Conservation (phyloP, 2,888 invertebrate species). For the Allolobophora icterica region DNA sequence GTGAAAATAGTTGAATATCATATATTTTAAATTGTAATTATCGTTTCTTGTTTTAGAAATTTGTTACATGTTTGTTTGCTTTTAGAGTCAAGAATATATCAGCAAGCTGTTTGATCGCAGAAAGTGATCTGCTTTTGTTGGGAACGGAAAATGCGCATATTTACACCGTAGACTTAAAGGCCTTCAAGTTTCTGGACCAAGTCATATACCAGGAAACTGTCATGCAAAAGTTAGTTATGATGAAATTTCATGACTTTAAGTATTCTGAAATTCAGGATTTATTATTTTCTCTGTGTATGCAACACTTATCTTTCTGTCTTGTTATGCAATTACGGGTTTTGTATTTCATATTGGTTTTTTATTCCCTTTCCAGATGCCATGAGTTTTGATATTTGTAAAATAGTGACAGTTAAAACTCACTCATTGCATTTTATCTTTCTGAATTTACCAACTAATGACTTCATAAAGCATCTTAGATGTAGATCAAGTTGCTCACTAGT, state of each 20-base stretch:
- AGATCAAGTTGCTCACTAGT: background rate
- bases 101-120: slow-evolving; percentile 82
- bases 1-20: background rate
- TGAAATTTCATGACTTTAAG: background rate
- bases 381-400: background rate
- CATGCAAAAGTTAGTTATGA: slow-evolving; percentile 81
- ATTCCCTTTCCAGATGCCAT: background rate
- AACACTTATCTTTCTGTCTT: background rate
- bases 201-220: slow-evolving; percentile 95
- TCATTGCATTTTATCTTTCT: background rate
- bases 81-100: slow-evolving; percentile 78
- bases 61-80: background rate
- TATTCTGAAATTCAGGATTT: background rate
- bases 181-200: slow-evolving; percentile 81
- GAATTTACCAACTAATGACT: background rate
- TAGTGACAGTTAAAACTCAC: background rate
- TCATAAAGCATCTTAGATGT: background rate
- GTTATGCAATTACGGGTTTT: background rate
- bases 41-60: background rate
- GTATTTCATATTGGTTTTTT: background rate
- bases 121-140: slow-evolving; percentile 80
- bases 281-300: background rate
- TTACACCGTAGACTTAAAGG: slow-evolving; percentile 81
- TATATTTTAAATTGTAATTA: background rate
- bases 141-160: slow-evolving; percentile 96